Percentiles rank a stretch among this genome's conserved stretches.
Evolutionary conservation across 2,113 vertebrate species (phyloP).

Genomic region (Gymnocephalus cernua): DNA sequence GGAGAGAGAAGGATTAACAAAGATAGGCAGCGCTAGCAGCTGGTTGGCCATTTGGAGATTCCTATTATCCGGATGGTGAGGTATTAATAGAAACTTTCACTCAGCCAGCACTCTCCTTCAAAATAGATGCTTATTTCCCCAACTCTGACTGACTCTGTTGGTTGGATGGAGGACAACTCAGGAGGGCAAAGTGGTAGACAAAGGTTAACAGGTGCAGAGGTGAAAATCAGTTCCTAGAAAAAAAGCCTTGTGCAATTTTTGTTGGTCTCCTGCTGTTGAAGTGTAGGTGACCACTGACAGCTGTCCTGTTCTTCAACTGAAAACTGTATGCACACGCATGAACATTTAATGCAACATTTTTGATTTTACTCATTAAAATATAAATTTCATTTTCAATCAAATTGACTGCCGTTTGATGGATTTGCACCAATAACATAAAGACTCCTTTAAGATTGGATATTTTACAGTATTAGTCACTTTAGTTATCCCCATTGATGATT

Average conservation of each 20-base stretch:
- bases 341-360: neutral
- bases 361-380: neutral
- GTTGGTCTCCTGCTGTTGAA: neutral
- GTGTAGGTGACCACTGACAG: conserved; percentile 7
- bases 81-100: conserved; percentile 73
- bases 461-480: no score
- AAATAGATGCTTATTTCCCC: conserved; percentile 65
- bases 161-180: conserved; percentile 3
- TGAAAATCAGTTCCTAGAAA: conserved; percentile 50
- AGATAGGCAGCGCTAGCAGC: conserved; percentile 62
- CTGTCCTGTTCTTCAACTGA: neutral
- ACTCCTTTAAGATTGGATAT: neutral
- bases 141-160: conserved; percentile 28
- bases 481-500: neutral
- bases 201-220: conserved; percentile 63
- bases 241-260: conserved; percentile 28
- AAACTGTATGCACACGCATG: neutral
- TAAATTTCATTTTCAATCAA: neutral
- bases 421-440: neutral
- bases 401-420: neutral
- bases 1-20: conserved; percentile 65
- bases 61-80: conserved; percentile 51
- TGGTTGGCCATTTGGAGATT: conserved; percentile 71
- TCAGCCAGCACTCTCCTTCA: conserved; percentile 45
- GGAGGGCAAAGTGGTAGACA: conserved; percentile 30